Evolutionary conservation across 2,797 vertebrate genomes (phyloP), one percentile per base, ranked within the genome.

Genomic region (Dipus sagitta): DNA sequence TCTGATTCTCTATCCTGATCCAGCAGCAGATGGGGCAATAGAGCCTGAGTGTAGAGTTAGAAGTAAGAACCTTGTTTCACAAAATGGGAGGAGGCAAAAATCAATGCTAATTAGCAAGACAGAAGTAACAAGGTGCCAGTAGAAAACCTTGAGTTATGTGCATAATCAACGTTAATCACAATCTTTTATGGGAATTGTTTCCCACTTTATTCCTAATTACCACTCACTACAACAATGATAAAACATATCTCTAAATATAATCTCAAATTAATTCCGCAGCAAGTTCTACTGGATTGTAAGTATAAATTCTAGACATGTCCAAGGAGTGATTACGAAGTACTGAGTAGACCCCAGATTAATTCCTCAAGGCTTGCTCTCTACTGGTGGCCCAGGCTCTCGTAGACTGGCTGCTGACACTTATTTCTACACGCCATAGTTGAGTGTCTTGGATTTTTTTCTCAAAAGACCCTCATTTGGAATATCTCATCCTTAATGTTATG

Each of bases 131-230:
- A 88, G n/a, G 81, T 91, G 26, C 28, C 28, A 91, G 47, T 74
- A 74, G 85, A 70, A 88, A 92, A 94, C 52, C 28, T 68, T 30
- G 34, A 32, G 62, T 47, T 88, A 65, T 93, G 82, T 79, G 86
- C 80, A 89, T 96, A 97, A 97, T 95, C 90, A 96, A 34, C 85
- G 95, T 70, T 95, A 94, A 97, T 96, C 95, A 97, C 88, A 95
- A 34, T 95, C 94, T 92, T 97, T 97, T 86, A 94, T 88, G 95
- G 90, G 95, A 97, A 93, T 91, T 94, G 80, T 92, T 96, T 93
- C 92, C 84, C 72, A 95, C 94, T 94, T 96, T 96, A 93, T 95
- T 92, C 83, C 90, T 95, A 96, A 97, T 97, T 95, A 94, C 83
- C 60, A 80, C 83, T 92, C 21, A 1, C 85, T 96, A 92, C 92